Conservation (phyloP, 2,113 vertebrate species). For the Callipepla californica region DNA sequence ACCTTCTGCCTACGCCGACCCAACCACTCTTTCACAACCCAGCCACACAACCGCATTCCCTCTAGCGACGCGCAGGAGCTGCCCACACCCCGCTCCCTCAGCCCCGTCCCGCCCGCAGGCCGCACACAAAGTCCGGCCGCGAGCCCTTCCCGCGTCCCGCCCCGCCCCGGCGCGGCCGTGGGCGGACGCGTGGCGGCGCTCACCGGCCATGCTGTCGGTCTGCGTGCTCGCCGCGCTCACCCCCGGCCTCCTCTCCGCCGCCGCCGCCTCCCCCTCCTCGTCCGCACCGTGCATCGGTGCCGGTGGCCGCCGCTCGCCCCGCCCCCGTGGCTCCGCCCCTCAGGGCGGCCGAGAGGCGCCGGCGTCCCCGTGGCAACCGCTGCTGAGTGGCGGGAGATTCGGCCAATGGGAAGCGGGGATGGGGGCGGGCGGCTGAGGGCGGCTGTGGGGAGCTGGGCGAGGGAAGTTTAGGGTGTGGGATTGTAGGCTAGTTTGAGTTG, state of each 20-base stretch:
- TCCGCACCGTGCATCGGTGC: constrained; percentile 50
- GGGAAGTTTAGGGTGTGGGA: too few relatives aligned
- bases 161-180: not conserved
- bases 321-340: not conserved
- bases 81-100: too few relatives aligned
- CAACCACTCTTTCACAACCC: too few relatives aligned
- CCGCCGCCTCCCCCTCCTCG: not conserved
- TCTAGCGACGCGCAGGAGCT: too few relatives aligned
- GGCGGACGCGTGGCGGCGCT: not conserved
- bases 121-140: not conserved
- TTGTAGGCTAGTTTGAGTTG: too few relatives aligned
- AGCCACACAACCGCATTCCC: too few relatives aligned
- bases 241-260: not conserved
- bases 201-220: constrained; percentile 79
- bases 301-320: not conserved
- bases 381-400: not conserved
- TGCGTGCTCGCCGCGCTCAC: constrained; percentile 69
- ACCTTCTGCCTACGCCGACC: too few relatives aligned
- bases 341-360: not conserved
- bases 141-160: too few relatives aligned
- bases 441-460: rapidly evolving
- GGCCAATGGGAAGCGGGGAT: not conserved
- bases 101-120: too few relatives aligned
- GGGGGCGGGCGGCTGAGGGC: not conserved
- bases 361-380: not conserved